Evolutionary conservation across 2,113 vertebrate genomes (phyloP).

Genomic region (Chaenocephalus aceratus): DNA sequence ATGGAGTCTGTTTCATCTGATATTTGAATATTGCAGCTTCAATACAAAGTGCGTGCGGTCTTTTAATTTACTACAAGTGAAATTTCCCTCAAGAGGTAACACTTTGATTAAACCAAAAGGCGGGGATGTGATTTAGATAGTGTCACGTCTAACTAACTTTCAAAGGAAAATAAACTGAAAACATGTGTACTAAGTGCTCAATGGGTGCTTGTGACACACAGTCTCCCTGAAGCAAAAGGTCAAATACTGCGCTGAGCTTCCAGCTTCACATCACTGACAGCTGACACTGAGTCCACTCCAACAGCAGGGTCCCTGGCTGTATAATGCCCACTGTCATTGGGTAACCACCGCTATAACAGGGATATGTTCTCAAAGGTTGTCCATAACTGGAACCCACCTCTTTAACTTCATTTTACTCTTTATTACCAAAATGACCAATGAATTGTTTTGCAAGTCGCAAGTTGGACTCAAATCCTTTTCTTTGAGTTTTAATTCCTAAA

Average conservation of each 20-base stretch:
- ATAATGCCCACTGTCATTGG: slow-evolving; percentile 14
- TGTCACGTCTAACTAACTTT: background rate
- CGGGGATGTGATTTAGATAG: slow-evolving; percentile 30
- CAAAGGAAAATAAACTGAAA: slow-evolving; percentile 30
- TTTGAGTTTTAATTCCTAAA: too few relatives aligned
- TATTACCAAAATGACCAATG: too few relatives aligned
- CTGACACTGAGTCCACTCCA: slow-evolving; percentile 54
- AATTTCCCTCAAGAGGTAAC: slow-evolving; percentile 44
- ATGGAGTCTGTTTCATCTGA: slow-evolving; percentile 63
- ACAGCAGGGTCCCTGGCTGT: slow-evolving; percentile 39
- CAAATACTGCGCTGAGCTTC: slow-evolving; percentile 64
- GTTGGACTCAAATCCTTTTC: too few relatives aligned
- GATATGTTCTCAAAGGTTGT: slow-evolving; percentile 29
- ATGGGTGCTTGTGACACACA: slow-evolving; percentile 10
- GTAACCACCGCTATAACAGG: slow-evolving; percentile 1
- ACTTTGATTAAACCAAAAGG: slow-evolving; percentile 56
- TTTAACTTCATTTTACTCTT: slow-evolving; percentile 2
- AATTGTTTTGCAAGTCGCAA: too few relatives aligned
- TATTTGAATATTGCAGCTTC: slow-evolving; percentile 52
- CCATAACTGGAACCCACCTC: background rate
- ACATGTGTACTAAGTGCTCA: slow-evolving; percentile 12
- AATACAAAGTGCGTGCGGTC: slow-evolving; percentile 19
- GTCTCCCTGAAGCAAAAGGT: slow-evolving; percentile 63
- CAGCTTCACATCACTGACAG: slow-evolving; percentile 56
- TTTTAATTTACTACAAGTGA: slow-evolving; percentile 53